These are phyloP conservation scores for Pyrgilauda ruficollis DNA, from an alignment of 2,113 vertebrate genomes.

Conservation along the genomic window DNA sequence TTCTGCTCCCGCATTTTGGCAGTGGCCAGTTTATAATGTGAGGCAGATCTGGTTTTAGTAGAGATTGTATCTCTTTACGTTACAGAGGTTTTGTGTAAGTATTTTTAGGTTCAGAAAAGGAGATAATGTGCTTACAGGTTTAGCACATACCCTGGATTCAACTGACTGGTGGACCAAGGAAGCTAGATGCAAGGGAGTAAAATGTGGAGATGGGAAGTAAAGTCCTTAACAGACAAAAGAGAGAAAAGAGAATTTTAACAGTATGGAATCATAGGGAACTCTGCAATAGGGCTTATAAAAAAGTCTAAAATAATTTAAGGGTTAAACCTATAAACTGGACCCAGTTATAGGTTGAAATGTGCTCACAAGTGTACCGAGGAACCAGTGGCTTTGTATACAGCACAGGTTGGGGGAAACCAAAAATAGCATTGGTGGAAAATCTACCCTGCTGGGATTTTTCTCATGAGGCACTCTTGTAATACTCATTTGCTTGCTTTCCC, in stretches of 20 bases:
- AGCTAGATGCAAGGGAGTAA: not conserved
- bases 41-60: not conserved
- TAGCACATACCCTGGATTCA: not conserved
- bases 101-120: not conserved
- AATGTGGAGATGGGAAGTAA: not conserved
- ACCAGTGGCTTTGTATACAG: not conserved
- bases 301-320: not conserved
- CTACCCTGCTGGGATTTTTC: conserved; percentile 30
- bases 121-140: not conserved
- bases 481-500: not conserved
- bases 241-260: not conserved
- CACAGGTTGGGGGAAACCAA: not conserved
- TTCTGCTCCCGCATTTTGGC: not conserved
- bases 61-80: not conserved
- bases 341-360: not conserved
- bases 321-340: not conserved
- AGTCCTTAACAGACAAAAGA: not conserved
- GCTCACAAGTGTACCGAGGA: not conserved
- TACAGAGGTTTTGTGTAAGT: not conserved
- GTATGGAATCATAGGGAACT: not conserved
- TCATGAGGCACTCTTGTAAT: not conserved
- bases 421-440: not conserved
- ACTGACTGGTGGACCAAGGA: not conserved
- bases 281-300: not conserved
- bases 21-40: not conserved